phyloP scores from a whole-genome alignment of 2,888 invertebrate species.

The Salticus scenicus region DNA sequence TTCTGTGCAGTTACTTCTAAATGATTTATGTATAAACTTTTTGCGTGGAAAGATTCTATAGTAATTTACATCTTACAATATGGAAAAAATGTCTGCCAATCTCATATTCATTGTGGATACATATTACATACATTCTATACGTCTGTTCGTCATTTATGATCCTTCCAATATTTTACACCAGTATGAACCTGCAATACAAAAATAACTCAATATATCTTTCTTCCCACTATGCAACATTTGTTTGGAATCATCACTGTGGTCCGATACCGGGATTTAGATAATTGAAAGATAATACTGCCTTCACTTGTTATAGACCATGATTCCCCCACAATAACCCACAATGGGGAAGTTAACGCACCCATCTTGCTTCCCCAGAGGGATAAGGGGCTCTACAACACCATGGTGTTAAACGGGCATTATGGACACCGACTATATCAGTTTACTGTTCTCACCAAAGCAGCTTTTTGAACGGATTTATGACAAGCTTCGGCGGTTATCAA shows the following conservation, averaged over 20 bases:
- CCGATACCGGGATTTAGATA: slow-evolving; percentile 43
- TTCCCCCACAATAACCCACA: slow-evolving; percentile 42
- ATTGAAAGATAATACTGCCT: slow-evolving; percentile 64
- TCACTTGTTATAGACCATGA: slow-evolving; percentile 43
- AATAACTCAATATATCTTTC: neutral
- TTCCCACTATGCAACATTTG: neutral
- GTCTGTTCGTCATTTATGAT: neutral
- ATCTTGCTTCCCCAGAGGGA: neutral
- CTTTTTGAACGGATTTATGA: slow-evolving; percentile 61
- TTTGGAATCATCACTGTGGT: neutral
- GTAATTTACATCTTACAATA: too few relatives aligned
- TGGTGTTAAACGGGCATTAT: slow-evolving; percentile 63
- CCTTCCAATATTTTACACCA: neutral
- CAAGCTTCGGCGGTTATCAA: slow-evolving; percentile 58
- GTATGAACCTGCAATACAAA: neutral
- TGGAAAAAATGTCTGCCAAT: too few relatives aligned
- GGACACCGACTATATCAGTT: slow-evolving; percentile 64
- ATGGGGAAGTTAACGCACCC: slow-evolving; percentile 10
- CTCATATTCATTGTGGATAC: too few relatives aligned
- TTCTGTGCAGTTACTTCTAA: too few relatives aligned
- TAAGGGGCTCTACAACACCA: neutral
- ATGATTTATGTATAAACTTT: too few relatives aligned
- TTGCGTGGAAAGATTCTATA: too few relatives aligned
- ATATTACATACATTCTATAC: too few relatives aligned
- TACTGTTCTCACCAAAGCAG: slow-evolving; percentile 61